Base-by-base conservation (phyloP, 2,113 vertebrate genomes). In the Epinephelus fuscoguttatus region DNA sequence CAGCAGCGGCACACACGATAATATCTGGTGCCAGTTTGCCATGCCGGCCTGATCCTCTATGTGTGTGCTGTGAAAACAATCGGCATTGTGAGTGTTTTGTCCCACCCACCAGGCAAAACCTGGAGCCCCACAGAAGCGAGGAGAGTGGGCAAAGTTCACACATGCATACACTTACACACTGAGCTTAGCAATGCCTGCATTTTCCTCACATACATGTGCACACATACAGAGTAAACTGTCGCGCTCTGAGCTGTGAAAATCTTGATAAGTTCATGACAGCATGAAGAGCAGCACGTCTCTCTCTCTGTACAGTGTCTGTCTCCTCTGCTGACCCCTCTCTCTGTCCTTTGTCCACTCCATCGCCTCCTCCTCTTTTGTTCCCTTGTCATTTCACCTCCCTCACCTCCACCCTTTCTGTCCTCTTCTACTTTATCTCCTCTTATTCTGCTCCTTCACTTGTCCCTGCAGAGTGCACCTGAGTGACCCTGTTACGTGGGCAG, bases 11-110 rank as follows among this genome's bases (percentile, higher is more conserved):
- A 42, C 73, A 71, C 71, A 55, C 17, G 86, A 93, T 92, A 92
- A 86, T 88, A 94, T 93, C 92, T 94, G 87, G 78, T 89, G 91
- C 90, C 88, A 73, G 75, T 86, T 86, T 91, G 67, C 84, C 84
- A 90, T 50, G 50, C 25, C 27, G 76, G 82, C 85, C 83, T 89
- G 86, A 88, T 84, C 76, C 75, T 80, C 25, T 81, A 0, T 89
- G 50, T 83, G 68, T 81, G 73, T 82, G 69, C 57, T 80, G 70
- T 80, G 80, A 93, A 89, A 90, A 91, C 82, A 92, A 61, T 61
- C 64, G 19, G 75, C 72, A 76, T 68, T 75, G 52, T 75, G 78
- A 52, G 63, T 82, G 42, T 77, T 78, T 88, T 85, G 23, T 63
- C 70, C 62, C 70, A 17, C 70, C 30, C 25, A 61, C 30, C 12